Conservation (phyloP, 1,140 invertebrate species). For the Potamilus streckersoni region DNA sequence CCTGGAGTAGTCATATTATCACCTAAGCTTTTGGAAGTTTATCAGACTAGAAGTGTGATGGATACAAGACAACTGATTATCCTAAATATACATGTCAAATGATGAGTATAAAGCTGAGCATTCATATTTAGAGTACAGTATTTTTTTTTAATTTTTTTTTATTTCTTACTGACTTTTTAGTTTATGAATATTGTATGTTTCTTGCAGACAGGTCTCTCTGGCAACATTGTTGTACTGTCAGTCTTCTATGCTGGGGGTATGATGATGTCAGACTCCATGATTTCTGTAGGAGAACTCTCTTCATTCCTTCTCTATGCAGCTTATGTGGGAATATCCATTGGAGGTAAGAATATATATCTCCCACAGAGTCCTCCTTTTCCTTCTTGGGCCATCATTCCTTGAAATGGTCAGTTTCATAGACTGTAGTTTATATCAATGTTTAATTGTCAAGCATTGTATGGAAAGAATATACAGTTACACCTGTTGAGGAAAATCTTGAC, state of each 20-base stretch:
- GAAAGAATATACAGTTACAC: too few species aligned
- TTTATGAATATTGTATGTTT: constrained; percentile 15
- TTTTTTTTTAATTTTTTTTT: too few species aligned
- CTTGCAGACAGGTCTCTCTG: constrained; percentile 88
- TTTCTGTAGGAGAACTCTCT: constrained; percentile 91
- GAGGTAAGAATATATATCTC: constrained; percentile 61
- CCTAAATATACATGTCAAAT: neutral
- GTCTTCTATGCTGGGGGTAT: constrained; percentile 94
- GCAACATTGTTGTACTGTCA: constrained; percentile 90
- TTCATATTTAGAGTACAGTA: too few species aligned
- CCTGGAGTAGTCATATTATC: too few species aligned
- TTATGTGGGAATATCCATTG: constrained; percentile 90
- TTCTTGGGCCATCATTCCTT: too few species aligned
- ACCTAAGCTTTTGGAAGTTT: neutral
- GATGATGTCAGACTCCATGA: constrained; percentile 83
- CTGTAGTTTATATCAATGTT: too few species aligned
- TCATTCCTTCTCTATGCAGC: constrained; percentile 93
- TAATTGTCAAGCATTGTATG: too few species aligned
- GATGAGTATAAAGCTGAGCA: neutral
- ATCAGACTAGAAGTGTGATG: neutral
- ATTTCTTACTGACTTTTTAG: too few species aligned
- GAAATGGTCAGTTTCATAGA: too few species aligned
- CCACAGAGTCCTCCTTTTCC: neutral
- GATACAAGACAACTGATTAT: neutral
- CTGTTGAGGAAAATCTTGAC: too few species aligned